Base-by-base conservation (phyloP, 2,113 vertebrate species). In the Campylorhamphus procurvoides region DNA sequence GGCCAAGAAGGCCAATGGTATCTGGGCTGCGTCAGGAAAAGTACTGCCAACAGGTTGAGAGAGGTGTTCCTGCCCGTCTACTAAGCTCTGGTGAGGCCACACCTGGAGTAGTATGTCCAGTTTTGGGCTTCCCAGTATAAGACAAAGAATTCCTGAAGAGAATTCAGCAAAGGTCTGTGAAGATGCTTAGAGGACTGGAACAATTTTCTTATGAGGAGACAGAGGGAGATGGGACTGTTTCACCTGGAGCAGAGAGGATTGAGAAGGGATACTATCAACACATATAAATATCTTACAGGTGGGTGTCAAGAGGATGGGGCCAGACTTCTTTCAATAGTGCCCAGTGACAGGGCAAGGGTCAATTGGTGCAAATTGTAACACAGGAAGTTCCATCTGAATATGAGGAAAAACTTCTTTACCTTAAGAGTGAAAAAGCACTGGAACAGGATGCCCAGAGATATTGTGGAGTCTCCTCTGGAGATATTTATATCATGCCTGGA, bases 11-110 rank as follows among this genome's bases (percentile, higher is more conserved):
- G 33, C 8, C 10, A 60, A 3, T 9, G 44, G 18, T 11, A n/a
- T 67, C 18, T 60, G 24, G n/a, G 13, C 12, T 28, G 12, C 39
- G n/a, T 46, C 2, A 71, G 27, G 16, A 75, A 75, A 11, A 60
- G 1, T 28, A n/a, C 2, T n/a, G 7, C 4, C 29, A 35, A 39
- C 17, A 53, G 29, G 9, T 25, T 13, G 12, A 18, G 8, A 3
- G 2, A 6, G 6, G 29, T 27, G 24, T 60, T 62, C 5, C 46
- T 75, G 13, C 16, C 5, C 10, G 7, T 60, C n/a, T n/a, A 1
- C 18, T 62, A 17, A 47, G 47, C 55, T 46, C 17, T 27, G 1
- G 4, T 53, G 69, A 47, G 28, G 33, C 7, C 31, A 40, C n/a
- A 53, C 24, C 24, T 68, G n/a, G 13, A 82, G 16, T 40, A 10